A percentile compares a stretch with the other conserved stretches of the same genome.
phyloP scores from a whole-genome alignment of 2,888 invertebrate genomes.

The Patella pellucida region DNA sequence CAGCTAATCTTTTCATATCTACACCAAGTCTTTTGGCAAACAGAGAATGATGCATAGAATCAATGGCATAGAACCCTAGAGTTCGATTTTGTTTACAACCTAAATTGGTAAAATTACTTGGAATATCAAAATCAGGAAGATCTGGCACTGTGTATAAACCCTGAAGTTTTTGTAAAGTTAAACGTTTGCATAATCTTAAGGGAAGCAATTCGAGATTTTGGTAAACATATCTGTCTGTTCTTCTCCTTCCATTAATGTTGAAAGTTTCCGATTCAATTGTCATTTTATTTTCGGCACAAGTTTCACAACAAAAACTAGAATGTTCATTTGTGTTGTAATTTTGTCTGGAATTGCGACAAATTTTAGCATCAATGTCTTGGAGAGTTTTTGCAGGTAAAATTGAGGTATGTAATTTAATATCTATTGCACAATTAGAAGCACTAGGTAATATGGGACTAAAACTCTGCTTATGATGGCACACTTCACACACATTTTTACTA shows the following conservation, averaged over 20 bases:
- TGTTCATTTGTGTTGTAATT: slow-evolving; percentile 55
- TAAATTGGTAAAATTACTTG: slow-evolving; percentile 58
- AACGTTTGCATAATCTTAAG: slow-evolving; percentile 44
- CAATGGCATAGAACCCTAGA: slow-evolving; percentile 80
- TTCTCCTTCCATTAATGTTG: slow-evolving; percentile 32
- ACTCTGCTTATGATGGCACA: slow-evolving; percentile 37
- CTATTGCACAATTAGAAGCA: slow-evolving; percentile 16
- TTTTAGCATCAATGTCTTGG: slow-evolving; percentile 26
- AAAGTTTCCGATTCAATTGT: slow-evolving; percentile 19
- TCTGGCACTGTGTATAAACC: slow-evolving; percentile 26
- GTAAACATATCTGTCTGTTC: slow-evolving; percentile 49
- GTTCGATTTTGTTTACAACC: slow-evolving; percentile 75
- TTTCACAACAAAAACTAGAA: slow-evolving; percentile 50
- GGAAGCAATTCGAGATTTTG: slow-evolving; percentile 40
- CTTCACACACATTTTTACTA: slow-evolving; percentile 44
- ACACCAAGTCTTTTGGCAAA: slow-evolving; percentile 84
- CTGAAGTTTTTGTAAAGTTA: slow-evolving; percentile 48
- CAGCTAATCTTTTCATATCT: slow-evolving; percentile 70
- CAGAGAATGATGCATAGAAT: slow-evolving; percentile 80
- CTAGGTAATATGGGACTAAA: not conserved
- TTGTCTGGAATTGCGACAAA: slow-evolving; percentile 46
- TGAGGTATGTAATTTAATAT: not conserved
- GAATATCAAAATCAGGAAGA: not conserved
- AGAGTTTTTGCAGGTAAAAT: not conserved
- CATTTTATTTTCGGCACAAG: slow-evolving; percentile 29